Evolutionary conservation across 1,140 invertebrate genomes (phyloP), one percentile per base, ranked within the genome.

Genomic region (Adelges cooleyi): DNA sequence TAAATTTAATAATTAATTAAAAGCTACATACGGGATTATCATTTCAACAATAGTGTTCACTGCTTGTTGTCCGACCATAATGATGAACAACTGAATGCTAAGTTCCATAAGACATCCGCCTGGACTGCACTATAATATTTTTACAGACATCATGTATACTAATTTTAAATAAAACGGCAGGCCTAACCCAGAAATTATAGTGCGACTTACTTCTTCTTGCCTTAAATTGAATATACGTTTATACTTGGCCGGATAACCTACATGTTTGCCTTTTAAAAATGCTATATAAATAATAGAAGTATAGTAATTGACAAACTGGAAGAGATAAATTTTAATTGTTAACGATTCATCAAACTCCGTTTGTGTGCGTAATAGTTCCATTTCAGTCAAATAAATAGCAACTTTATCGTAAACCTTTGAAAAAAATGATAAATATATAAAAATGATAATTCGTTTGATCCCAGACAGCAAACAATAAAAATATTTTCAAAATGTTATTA

Each of bases 251-350:
- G 90, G 90, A 72, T 86, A 84, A 0, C 90, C 90, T n/a, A 90
- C 80, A 70, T 90, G 88, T 75, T 90, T 94, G 44, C 94, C 95
- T 75, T 98, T 98, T 70, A 97, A 87, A 77, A 98, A 98, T 0
- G 94, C 95, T 71, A 99, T 95, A 73, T 99, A 99, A 79, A 98
- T 95, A 73, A 98, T 95, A 1, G 93, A 95, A 20, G 94, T 90
- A 76, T 98, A 98, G 75, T 96, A 98, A 76, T 99, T 99, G 33
- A 98, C 90, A 78, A 98, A 98, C 78, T 98, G 93, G 38, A 99
- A 82, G 9, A 98, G 75, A 75, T 98, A 98, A 70, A 98, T 95
- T 80, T 98, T 98, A 11, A 98, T 78, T 0, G 93, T 98, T 17
- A 98, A 76, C 44, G 91, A 94, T 72, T 98, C 93, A 73, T 99